phyloP scores from a whole-genome alignment of 2,888 invertebrate species.

The Ecdyonurus torrentis region DNA sequence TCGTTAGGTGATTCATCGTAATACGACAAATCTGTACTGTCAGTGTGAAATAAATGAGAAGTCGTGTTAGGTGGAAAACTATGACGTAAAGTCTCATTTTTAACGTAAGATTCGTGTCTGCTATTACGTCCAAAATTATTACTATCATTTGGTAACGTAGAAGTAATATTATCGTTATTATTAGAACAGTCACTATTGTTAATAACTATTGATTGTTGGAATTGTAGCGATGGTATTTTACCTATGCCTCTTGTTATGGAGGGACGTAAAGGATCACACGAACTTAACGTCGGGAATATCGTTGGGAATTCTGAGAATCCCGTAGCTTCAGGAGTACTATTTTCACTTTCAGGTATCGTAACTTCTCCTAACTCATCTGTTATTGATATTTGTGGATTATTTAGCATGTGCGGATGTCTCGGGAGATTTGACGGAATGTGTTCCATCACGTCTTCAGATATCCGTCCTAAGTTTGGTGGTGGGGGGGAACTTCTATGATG shows the following conservation, averaged over 20 bases:
- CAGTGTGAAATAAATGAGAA: conserved; percentile 6
- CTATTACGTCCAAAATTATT: not conserved
- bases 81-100: conserved; percentile 10
- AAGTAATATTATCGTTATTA: conserved; percentile 1
- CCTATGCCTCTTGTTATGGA: conserved; percentile 68
- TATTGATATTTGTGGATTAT: conserved; percentile 72
- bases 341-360: conserved; percentile 39
- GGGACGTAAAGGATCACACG: conserved; percentile 52
- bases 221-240: conserved; percentile 23
- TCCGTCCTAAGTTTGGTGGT: conserved; percentile 3
- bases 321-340: conserved; percentile 28
- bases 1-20: not conserved
- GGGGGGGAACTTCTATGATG: conserved; percentile 8
- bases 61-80: conserved; percentile 11
- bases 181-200: not conserved
- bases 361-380: conserved; percentile 74
- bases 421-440: not conserved
- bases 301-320: not conserved
- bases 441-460: conserved; percentile 5
- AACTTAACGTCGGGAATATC: conserved; percentile 19
- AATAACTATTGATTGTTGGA: not conserved
- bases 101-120: conserved; percentile 3
- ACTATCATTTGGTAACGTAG: no score
- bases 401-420: conserved; percentile 8
- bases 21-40: not conserved